These are phyloP conservation scores for Mechanitis messenoides DNA, from an alignment of 2,888 invertebrate genomes.

Conservation along the genomic window DNA sequence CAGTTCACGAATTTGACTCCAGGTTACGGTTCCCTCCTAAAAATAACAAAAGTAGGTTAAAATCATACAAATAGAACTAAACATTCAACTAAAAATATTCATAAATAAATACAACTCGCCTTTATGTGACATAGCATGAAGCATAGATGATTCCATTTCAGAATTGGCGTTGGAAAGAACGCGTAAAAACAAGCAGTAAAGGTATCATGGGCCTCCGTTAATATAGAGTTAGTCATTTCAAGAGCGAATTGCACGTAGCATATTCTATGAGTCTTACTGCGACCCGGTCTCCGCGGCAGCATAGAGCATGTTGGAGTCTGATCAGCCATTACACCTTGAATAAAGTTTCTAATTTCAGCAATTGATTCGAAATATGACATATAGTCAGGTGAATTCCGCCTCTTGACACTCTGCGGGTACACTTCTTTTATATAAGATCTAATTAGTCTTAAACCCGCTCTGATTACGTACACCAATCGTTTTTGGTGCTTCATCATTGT, in stretches of 20 bases:
- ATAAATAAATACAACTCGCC: constrained; percentile 53
- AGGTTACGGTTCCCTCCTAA: constrained; percentile 57
- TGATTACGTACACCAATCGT: constrained; percentile 89
- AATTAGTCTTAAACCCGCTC: constrained; percentile 87
- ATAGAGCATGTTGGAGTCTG: constrained; percentile 59
- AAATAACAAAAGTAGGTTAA: constrained; percentile 4
- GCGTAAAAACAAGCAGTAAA: constrained; percentile 95
- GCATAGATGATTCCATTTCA: constrained; percentile 95
- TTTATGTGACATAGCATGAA: constrained; percentile 84
- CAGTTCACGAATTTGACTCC: constrained; percentile 50
- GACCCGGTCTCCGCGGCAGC: constrained; percentile 55
- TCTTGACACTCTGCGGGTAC: constrained; percentile 82
- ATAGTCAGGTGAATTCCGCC: constrained; percentile 78
- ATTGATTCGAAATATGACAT: constrained; percentile 89
- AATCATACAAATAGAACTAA: neutral
- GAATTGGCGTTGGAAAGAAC: constrained; percentile 94
- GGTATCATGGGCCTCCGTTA: constrained; percentile 93
- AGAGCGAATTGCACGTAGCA: constrained; percentile 70
- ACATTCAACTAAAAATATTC: neutral
- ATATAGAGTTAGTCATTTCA: constrained; percentile 82
- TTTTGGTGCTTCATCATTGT: constrained; percentile 83
- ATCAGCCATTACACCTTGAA: constrained; percentile 90
- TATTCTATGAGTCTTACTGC: constrained; percentile 57
- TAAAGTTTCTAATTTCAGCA: constrained; percentile 87
- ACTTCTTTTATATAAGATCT: constrained; percentile 93